Percentiles rank a stretch among this genome's conserved stretches.
phyloP scores from a whole-genome alignment of 2,888 invertebrate genomes.

The Megastigmus dorsalis region DNA sequence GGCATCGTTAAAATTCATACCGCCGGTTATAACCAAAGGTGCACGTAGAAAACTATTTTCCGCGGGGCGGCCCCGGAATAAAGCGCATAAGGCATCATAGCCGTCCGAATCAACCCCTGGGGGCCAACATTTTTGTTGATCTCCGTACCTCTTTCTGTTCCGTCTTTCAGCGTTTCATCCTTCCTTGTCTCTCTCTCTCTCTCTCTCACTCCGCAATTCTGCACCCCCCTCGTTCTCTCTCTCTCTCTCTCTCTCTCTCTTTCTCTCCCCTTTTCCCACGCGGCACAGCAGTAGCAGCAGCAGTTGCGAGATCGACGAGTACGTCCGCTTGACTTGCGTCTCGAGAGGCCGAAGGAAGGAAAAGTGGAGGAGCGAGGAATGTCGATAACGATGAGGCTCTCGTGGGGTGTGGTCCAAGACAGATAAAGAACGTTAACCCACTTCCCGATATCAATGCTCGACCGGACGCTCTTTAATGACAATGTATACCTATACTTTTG shows the following conservation, averaged over 20 bases:
- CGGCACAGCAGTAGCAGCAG: not conserved
- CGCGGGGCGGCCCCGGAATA: not conserved
- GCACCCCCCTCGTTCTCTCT: not conserved
- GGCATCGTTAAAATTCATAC: slow-evolving; percentile 2
- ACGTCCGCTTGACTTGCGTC: slow-evolving; percentile 15
- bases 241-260: not conserved
- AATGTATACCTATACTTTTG: not conserved
- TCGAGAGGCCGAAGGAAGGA: slow-evolving; percentile 26
- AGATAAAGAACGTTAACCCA: slow-evolving; percentile 34
- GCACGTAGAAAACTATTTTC: not conserved
- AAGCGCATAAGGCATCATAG: not conserved
- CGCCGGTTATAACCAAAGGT: not conserved
- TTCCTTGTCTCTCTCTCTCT: no score
- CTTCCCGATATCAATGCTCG: slow-evolving; percentile 11
- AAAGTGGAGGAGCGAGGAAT: slow-evolving; percentile 11
- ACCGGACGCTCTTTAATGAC: not conserved
- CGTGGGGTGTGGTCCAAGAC: slow-evolving; percentile 12
- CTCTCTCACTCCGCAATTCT: not conserved
- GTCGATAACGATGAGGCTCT: slow-evolving; percentile 26
- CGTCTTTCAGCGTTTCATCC: slow-evolving; percentile 3
- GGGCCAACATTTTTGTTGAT: slow-evolving; percentile 11
- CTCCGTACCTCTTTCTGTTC: not conserved
- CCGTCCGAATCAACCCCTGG: not conserved
- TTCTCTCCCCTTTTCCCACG: slow-evolving; percentile 19
- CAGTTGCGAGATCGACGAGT: slow-evolving; percentile 25